These are phyloP conservation scores for Montifringilla adamsi DNA, from an alignment of 2,113 vertebrate genomes.

Conservation along the genomic window DNA sequence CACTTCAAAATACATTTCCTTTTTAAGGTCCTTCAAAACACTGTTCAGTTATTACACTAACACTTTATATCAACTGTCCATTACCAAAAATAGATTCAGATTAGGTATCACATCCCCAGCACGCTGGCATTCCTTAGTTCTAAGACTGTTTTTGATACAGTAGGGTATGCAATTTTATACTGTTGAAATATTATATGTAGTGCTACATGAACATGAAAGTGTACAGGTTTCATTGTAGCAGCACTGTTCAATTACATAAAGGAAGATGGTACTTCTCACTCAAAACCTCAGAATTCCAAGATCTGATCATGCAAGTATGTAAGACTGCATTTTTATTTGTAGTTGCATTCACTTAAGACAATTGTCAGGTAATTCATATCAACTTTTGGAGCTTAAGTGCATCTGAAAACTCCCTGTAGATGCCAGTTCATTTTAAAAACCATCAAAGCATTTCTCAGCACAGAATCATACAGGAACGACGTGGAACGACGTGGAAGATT, in stretches of 20 bases:
- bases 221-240: not conserved
- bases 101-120: not conserved
- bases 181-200: not conserved
- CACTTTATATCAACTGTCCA: constrained; percentile 9
- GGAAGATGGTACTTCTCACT: not conserved
- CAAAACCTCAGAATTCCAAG: not conserved
- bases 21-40: constrained; percentile 31
- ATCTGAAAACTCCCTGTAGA: not conserved
- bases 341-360: not conserved
- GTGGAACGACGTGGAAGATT: not conserved
- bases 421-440: not conserved
- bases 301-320: not conserved
- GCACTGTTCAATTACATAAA: not conserved
- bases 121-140: not conserved
- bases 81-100: not conserved
- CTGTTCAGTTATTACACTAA: not conserved
- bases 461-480: not conserved
- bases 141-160: not conserved
- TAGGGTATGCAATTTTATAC: not conserved
- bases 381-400: not conserved
- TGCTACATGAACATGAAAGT: not conserved
- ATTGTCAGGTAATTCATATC: not conserved
- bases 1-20: not conserved
- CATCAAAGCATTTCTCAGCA: not conserved
- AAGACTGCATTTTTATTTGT: not conserved